These are phyloP conservation scores for Dendronephthya gigantea DNA, from an alignment of 64 coral and sea anemone species.

Conservation along the genomic window DNA sequence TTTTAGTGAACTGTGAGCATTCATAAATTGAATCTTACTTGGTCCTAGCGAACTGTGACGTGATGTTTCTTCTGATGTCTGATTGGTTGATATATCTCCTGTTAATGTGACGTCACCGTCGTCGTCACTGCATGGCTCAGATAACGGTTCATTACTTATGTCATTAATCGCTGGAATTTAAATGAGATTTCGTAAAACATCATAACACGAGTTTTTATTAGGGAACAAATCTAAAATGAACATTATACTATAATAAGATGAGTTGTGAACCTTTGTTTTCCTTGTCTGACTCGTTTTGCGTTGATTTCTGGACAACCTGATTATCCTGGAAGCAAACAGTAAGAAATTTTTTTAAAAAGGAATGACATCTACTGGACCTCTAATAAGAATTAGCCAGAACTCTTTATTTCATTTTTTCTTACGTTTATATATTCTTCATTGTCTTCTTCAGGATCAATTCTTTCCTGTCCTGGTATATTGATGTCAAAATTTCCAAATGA, in stretches of 20 bases:
- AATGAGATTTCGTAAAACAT: neutral
- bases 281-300: neutral
- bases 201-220: neutral
- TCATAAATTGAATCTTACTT: neutral
- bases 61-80: neutral
- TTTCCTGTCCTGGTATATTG: neutral
- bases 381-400: neutral
- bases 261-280: neutral
- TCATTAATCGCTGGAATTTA: neutral
- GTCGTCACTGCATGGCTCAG: neutral
- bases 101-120: neutral
- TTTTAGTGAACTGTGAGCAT: too few species aligned
- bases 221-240: neutral
- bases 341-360: neutral
- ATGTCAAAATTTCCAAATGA: neutral
- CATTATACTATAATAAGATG: neutral
- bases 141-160: neutral
- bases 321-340: neutral
- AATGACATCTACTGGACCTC: neutral
- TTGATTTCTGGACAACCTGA: neutral
- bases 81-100: neutral
- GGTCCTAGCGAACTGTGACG: too few species aligned
- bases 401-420: neutral
- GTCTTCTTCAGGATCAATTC: neutral
- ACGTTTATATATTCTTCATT: neutral